phyloP scores from a whole-genome alignment of 1,140 invertebrate species.

The Drosophila ficusphila region DNA sequence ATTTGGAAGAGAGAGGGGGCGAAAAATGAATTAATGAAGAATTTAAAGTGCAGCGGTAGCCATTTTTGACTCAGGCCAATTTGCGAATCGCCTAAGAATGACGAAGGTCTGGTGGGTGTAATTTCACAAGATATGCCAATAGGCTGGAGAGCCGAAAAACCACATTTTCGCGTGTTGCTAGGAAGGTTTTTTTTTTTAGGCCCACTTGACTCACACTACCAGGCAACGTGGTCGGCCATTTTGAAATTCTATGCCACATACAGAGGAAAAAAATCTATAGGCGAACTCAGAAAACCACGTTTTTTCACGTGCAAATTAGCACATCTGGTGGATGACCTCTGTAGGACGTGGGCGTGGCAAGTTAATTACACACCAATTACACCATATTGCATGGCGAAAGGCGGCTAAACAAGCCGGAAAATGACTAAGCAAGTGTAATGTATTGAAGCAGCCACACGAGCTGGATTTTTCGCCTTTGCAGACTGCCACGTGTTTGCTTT shows the following conservation, averaged over 20 bases:
- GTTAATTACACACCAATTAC: slow-evolving; percentile 35
- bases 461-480: slow-evolving; percentile 1
- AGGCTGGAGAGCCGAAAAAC: not conserved
- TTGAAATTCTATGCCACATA: slow-evolving; percentile 63
- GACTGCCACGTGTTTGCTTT: too few relatives aligned
- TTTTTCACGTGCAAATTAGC: slow-evolving; percentile 30
- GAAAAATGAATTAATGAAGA: slow-evolving; percentile 33
- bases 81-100: slow-evolving; percentile 4
- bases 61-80: slow-evolving; percentile 36
- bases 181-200: slow-evolving; percentile 15
- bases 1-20: slow-evolving; percentile 20
- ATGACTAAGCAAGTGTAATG: not conserved
- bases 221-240: slow-evolving; percentile 51
- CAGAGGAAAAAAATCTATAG: slow-evolving; percentile 32
- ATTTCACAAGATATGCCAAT: slow-evolving; percentile 39
- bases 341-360: slow-evolving; percentile 51
- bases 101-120: not conserved
- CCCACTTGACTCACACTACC: slow-evolving; percentile 50
- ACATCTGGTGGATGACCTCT: slow-evolving; percentile 13
- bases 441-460: slow-evolving; percentile 2
- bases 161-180: slow-evolving; percentile 37
- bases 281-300: slow-evolving; percentile 47
- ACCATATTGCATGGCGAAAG: slow-evolving; percentile 53
- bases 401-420: slow-evolving; percentile 21
- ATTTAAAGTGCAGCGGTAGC: slow-evolving; percentile 28